Percentiles rank a stretch among this genome's conserved stretches.
Evolutionary conservation across 2,113 vertebrate species (phyloP).

Genomic region (Centrocercus urophasianus): DNA sequence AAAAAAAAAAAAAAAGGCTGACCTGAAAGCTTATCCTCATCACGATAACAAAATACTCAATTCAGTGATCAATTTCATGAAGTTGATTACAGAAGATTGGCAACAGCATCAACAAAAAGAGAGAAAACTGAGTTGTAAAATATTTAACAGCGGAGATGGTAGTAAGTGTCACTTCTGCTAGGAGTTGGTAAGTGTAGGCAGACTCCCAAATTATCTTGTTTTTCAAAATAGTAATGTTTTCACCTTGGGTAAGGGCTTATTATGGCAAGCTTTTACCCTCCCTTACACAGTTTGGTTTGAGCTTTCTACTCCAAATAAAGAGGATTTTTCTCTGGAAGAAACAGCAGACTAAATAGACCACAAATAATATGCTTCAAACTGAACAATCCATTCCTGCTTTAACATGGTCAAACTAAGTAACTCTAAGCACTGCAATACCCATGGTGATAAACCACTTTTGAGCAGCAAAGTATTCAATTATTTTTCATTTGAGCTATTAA

Average conservation of each 20-base stretch:
- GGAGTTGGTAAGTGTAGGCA: constrained; percentile 18
- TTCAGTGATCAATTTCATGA: background rate
- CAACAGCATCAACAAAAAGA: background rate
- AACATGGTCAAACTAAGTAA: constrained; percentile 39
- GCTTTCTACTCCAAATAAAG: constrained; percentile 22
- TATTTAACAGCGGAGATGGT: background rate
- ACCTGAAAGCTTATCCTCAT: constrained; percentile 10
- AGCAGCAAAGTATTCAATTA: constrained; percentile 43
- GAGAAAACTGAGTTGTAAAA: background rate
- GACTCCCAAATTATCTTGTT: constrained; percentile 40
- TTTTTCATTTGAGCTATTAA: constrained; percentile 64
- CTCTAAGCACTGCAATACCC: constrained; percentile 47
- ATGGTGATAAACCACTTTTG: constrained; percentile 39
- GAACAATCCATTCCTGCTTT: constrained; percentile 29
- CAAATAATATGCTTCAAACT: constrained; percentile 36
- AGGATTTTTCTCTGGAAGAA: constrained; percentile 61
- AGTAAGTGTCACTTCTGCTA: constrained; percentile 25
- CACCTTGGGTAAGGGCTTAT: constrained; percentile 16
- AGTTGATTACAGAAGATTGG: background rate
- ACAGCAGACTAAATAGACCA: constrained; percentile 18
- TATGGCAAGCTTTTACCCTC: background rate
- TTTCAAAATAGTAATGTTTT: constrained; percentile 56
- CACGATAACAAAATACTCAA: background rate
- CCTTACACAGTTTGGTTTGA: constrained; percentile 22
- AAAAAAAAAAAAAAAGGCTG: background rate